Evolutionary conservation across 2,797 vertebrate species (phyloP).

Genomic region (Sardinella longiceps): DNA sequence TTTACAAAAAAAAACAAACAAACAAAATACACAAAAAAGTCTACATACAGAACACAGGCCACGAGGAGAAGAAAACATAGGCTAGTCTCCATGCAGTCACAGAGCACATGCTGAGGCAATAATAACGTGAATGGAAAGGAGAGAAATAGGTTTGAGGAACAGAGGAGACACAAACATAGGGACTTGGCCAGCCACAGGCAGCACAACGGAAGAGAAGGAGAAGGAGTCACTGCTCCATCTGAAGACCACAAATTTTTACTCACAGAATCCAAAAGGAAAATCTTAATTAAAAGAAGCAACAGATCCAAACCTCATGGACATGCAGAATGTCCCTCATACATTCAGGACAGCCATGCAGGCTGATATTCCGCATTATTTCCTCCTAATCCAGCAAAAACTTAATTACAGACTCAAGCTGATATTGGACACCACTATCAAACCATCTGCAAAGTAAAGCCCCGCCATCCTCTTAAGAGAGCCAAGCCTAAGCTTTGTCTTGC

Average conservation of each 20-base stretch:
- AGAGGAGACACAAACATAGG: neutral
- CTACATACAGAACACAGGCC: neutral
- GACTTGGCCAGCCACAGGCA: neutral
- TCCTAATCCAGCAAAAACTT: conserved; percentile 13
- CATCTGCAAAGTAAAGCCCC: conserved; percentile 14
- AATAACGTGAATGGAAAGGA: neutral
- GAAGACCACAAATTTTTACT: neutral
- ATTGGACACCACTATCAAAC: neutral
- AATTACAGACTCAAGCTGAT: conserved; percentile 3
- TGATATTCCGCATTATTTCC: neutral
- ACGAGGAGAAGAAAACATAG: neutral
- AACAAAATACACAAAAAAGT: neutral
- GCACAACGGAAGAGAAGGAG: neutral
- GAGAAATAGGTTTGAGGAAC: neutral
- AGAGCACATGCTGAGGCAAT: conserved; percentile 22
- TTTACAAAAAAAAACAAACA: neutral
- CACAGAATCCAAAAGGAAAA: neutral
- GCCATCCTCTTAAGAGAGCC: conserved; percentile 8
- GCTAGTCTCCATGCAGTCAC: conserved; percentile 36
- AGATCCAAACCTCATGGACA: neutral
- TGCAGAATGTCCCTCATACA: neutral
- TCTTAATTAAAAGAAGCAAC: neutral
- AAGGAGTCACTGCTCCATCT: neutral
- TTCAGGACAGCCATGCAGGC: neutral
- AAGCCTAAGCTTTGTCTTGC: neutral